Base-by-base conservation (phyloP, 2,888 invertebrate species). In the Drosophila falleni region DNA sequence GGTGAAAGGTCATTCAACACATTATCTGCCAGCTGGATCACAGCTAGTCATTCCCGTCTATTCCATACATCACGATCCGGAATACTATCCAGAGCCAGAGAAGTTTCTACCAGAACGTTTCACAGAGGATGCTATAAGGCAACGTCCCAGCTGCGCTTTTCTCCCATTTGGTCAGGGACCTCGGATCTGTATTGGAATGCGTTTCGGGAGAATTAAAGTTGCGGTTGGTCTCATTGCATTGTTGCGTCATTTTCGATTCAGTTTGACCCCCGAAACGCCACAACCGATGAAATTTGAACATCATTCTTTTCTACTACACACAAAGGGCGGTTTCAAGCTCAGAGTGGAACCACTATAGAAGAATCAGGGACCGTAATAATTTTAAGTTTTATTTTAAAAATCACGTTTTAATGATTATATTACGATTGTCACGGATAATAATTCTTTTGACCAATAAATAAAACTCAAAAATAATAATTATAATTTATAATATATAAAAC, bases 61-160 rank as follows among this genome's bases (percentile, higher is more conserved):
- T 66, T 93, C 93, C 9, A 93, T 95, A 75, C 95, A 95, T 65
- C 94, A 93, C 90, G 94, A 94, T 78, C 93, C 94, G 0, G 92
- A 93, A 1, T 92, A 94, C 82, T 95, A 94, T 76, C 94, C 94
- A 0, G 92, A 95, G 13, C 95, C 95, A 0, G 93, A 94, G 5
- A 93, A 92, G 49, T 95, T 95, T 65, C 92, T 94, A 39, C 95
- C 95, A 0, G 94, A 95, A 15, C 91, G 95, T 73, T 95, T 95
- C 83, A 89, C 92, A 0, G 91, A 93, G 11, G 94, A 94, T 77
- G 94, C 93, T 47, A 94, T 94, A 64, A 90, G 93, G 0, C 93
- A 92, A 33, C 78, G 90, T 0, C 81, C 86, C 60, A 79, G 86
- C 8, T 88, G 82, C 19, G 69, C 89, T 3, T 92, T 81, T 60